Evolutionary conservation across 2,113 vertebrate genomes (phyloP).

Genomic region (Colius striatus): DNA sequence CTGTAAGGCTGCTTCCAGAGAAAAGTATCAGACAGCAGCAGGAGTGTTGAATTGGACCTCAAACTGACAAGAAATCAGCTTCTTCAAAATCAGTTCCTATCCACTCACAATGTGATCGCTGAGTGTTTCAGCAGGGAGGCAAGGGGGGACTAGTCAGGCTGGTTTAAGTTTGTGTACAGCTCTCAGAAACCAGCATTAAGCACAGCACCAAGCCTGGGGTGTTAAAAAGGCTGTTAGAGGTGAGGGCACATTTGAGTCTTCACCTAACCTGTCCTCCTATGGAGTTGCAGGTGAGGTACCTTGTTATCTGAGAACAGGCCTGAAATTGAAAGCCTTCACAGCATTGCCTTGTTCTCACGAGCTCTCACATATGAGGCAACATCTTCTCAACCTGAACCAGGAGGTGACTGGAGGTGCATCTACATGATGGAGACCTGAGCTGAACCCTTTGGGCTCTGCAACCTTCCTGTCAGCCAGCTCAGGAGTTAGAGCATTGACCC

Average conservation of each 20-base stretch:
- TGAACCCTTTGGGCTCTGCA: neutral
- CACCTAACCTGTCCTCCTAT: neutral
- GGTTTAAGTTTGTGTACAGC: neutral
- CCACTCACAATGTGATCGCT: neutral
- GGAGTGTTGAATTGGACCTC: neutral
- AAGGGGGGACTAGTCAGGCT: neutral
- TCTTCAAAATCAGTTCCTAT: neutral
- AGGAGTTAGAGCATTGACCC: neutral
- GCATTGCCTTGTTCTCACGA: neutral
- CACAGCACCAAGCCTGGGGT: too few species aligned
- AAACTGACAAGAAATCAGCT: neutral
- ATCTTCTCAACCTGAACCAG: neutral
- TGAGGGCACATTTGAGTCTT: neutral
- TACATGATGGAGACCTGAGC: fast-evolving
- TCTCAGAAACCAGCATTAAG: neutral
- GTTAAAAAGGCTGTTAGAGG: neutral
- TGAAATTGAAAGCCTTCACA: neutral
- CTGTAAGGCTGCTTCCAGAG: neutral
- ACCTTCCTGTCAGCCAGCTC: neutral
- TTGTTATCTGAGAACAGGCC: neutral
- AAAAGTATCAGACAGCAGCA: neutral
- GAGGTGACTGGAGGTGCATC: neutral
- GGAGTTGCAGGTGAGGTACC: neutral
- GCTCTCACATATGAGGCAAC: neutral
- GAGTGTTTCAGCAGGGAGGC: neutral